These are phyloP conservation scores for Cryptotermes secundus DNA, from an alignment of 1,140 invertebrate species.

Conservation along the genomic window DNA sequence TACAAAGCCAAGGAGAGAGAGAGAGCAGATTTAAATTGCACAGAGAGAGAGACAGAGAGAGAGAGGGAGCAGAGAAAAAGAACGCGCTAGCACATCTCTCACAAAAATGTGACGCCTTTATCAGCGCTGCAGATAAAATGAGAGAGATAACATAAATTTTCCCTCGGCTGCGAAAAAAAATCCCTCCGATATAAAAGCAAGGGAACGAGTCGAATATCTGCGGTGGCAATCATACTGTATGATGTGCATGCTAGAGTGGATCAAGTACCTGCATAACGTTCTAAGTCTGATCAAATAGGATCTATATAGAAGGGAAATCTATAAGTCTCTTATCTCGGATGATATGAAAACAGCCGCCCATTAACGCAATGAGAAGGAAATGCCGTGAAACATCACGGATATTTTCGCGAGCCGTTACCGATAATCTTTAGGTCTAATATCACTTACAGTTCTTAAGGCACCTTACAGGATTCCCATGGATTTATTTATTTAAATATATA, in stretches of 20 bases:
- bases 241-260: background rate
- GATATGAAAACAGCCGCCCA: background rate
- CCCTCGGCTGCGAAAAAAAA: constrained; percentile 20
- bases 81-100: constrained; percentile 29
- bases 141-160: constrained; percentile 29
- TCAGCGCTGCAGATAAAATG: constrained; percentile 27
- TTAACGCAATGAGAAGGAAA: background rate
- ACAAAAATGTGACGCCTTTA: constrained; percentile 32
- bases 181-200: constrained; percentile 4
- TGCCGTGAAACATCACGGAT: too few relatives aligned
- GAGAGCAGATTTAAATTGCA: constrained; percentile 24
- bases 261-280: background rate
- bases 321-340: background rate
- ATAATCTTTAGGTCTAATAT: background rate
- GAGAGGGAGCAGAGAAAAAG: constrained; percentile 22
- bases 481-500: too few relatives aligned
- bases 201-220: constrained; percentile 10
- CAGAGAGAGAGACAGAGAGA: constrained; percentile 16
- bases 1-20: background rate
- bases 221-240: constrained; percentile 7
- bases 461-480: too few relatives aligned
- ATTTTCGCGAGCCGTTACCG: background rate
- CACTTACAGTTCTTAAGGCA: too few relatives aligned
- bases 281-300: background rate
- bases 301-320: background rate